A percentile compares a stretch with the other conserved stretches of the same genome.
Conservation (phyloP, 2,113 vertebrate species). For the Pomatorhinus ruficollis region DNA sequence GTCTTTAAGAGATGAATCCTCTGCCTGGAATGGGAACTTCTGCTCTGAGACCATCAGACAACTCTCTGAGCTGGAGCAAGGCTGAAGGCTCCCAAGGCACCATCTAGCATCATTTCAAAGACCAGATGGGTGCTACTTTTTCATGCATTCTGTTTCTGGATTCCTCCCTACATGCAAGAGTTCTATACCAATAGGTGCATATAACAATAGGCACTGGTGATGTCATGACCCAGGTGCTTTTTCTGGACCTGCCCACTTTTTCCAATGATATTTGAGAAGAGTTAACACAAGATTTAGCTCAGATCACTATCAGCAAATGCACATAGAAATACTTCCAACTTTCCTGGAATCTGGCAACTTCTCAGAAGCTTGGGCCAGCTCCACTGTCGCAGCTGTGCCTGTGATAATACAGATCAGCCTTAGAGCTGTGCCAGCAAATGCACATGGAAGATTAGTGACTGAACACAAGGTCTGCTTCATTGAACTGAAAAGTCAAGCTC, state of each 20-base stretch:
- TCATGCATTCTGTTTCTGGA: neutral
- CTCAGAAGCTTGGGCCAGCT: neutral
- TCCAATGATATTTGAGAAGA: neutral
- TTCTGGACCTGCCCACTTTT: neutral
- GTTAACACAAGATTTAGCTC: neutral
- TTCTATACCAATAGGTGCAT: neutral
- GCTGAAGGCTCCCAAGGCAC: neutral
- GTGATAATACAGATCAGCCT: neutral
- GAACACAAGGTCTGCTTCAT: neutral
- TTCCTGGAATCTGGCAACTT: neutral
- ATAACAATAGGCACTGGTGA: neutral
- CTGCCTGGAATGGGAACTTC: neutral
- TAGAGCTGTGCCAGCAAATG: neutral
- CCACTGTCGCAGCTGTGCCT: neutral
- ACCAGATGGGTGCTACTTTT: neutral
- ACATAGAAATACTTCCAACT: neutral
- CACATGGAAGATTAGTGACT: neutral
- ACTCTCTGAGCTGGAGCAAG: neutral
- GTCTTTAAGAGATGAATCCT: neutral
- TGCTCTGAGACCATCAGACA: neutral
- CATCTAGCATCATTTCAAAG: neutral
- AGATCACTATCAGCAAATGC: neutral
- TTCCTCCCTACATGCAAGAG: neutral
- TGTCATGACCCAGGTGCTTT: neutral
- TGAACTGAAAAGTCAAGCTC: neutral